Evolutionary conservation across 1,140 invertebrate genomes (phyloP), one percentile per base, ranked within the genome.

Genomic region (Bombus pyrosoma): DNA sequence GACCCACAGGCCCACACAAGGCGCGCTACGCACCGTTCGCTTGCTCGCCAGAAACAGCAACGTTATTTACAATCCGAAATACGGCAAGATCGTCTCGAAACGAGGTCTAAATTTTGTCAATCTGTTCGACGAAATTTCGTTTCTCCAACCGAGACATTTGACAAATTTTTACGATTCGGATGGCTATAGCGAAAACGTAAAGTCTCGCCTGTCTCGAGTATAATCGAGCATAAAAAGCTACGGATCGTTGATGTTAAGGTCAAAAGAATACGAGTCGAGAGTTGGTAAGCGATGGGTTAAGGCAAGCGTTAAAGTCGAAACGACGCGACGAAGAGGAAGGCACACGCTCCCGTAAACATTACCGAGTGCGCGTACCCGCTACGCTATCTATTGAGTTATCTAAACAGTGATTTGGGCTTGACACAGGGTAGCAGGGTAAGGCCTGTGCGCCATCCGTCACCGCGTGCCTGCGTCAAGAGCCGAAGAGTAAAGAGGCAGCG

Each of bases 311-410:
- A 3, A 76, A 37, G 57, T 59, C 22, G 74, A 41, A 32, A 28
- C 34, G 41, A 53, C 25, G 34, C 57, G 34, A 66, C 25, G 53
- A 25, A 64, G 53, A 78, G 73, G 73, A 66, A 86, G 71, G 66
- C 66, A 32, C 74, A 47, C 78, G 68, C 64, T 62, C 82, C 82
- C 47, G 72, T 86, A 25, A 64, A 69, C 62, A 75, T 83, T 76
- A 76, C 71, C 53, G 28, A 86, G 62, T 64, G 9, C 57, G 9
- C 57, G 62, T 75, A 77, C 75, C 83, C 74, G 73, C 64, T 28
- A 22, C 72, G 77, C 89, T 90, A 90, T 90, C 82, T 90, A 90
- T 90, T 90, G 82, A 90, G 88, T 90, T 90, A 90, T 90, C 88
- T 90, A 90, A 90, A 80, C 85, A 90, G 80, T 74, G 86, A 90